Evolutionary conservation across 2,797 vertebrate genomes (phyloP), one percentile per base, ranked within the genome.

Genomic region (Tauraco hartlaubi): DNA sequence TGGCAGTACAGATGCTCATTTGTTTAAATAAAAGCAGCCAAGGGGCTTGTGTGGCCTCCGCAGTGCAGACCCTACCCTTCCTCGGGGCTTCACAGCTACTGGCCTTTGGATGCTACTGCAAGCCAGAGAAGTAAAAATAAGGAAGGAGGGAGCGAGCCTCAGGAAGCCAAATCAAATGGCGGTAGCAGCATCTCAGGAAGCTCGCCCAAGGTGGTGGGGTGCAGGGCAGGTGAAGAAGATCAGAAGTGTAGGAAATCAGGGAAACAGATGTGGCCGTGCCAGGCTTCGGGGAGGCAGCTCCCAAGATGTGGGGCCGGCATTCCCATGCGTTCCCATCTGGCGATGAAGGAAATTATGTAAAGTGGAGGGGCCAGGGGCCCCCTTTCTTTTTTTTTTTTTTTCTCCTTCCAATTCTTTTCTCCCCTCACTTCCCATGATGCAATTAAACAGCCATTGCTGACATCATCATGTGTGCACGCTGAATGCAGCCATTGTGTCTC

Each of bases 181-280:
- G 2, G 96, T 77, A 93, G 78, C 92, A 51, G 85, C 83, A 95
- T 77, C 96, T 96, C 96, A 97, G 97, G 96, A 97, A 97, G 94
- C 85, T 94, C 44, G 3, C 75, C 94, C 66, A 93, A 95, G 94
- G 89, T 82, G 95, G 94, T 88, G 94, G 91, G 93, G 83, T 95
- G 75, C 86, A 96, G 94, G 86, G 93, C 96, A 97, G 96, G 96
- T 97, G 95, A 96, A 92, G 94, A 91, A 95, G 94, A 96, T 94
- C 95, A 97, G 88, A 97, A 64, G 90, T 3, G 6, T 97, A 97
- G 97, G 97, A 97, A 97, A 94, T 89, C 48, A 35, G 96, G 97
- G 97, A 97, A 97, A 97, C 97, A 97, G 97, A 97, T 97, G 97
- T 92, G 80, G 91, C 6, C 1, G 5, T 94, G 96, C 92, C 94